Evolutionary conservation across 2,113 vertebrate genomes (phyloP), one percentile per base, ranked within the genome.

Genomic region (Grus americana): DNA sequence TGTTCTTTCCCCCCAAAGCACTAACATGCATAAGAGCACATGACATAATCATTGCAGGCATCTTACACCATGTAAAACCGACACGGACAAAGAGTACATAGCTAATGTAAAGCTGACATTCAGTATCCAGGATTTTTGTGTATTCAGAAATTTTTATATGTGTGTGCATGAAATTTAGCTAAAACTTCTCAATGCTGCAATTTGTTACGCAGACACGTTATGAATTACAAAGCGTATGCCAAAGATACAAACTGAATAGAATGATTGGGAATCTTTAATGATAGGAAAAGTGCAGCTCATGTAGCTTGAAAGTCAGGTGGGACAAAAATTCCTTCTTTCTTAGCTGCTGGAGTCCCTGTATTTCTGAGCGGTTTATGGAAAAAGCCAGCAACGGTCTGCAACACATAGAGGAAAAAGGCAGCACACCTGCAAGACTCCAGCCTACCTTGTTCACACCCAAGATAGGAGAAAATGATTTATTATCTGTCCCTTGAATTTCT

Each of bases 401-500:
- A 84, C 79, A 12, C 5, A 24, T 27, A 90, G 84, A 42, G 82
- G 93, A 86, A 68, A 68, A 93, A 91, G 42, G 67, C 94, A 78
- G 52, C 91, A 46, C 47, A 94, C 97, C 96, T 97, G 96, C 80
- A 87, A 79, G 91, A 26, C 79, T 96, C 95, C 67, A 95, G 87
- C 71, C 88, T 96, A 95, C 97, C 94, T 97, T 93, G 91, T 94
- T 98, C 98, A 95, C 96, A 97, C 96, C 94, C 97, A 79, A 52
- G 92, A 97, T 81, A 84, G 94, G 89, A 95, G 95, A 85, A 91
- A 95, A 97, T 98, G 97, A 98, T 98, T 98, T 97, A 98, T 98
- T 96, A 59, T 97, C 93, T 97, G 97, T 98, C 97, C 96, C 97
- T 98, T 95, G 96, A 97, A 98, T 98, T 97, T 98, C 98, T 97